These are phyloP conservation scores for Dromius quadrimaculatus DNA, from an alignment of 2,888 invertebrate genomes.

Conservation along the genomic window DNA sequence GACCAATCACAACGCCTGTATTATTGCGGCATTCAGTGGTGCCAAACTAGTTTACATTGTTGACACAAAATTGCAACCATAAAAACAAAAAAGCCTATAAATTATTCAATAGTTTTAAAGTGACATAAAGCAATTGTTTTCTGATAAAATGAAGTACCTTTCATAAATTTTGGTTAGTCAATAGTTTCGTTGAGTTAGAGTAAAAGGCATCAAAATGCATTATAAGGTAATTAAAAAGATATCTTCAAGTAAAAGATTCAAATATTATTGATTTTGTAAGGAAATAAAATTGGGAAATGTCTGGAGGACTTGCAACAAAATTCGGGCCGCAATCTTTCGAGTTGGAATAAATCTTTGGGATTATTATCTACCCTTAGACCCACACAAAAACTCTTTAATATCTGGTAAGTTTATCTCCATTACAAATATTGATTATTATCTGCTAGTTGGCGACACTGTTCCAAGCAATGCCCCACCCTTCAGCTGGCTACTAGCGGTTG, in stretches of 20 bases:
- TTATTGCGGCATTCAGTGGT: neutral
- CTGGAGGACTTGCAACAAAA: constrained; percentile 86
- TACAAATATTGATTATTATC: too few species aligned
- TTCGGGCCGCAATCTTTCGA: constrained; percentile 80
- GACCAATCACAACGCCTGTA: constrained; percentile 22
- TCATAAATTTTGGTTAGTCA: constrained; percentile 32
- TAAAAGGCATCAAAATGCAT: constrained; percentile 57
- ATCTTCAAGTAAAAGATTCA: neutral
- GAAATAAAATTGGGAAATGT: constrained; percentile 73
- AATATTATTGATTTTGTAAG: constrained; percentile 54
- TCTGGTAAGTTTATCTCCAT: constrained; percentile 69
- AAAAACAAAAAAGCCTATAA: neutral
- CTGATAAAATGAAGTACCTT: neutral
- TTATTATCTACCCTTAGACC: constrained; percentile 78
- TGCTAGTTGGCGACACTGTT: too few species aligned
- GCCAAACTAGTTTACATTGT: neutral
- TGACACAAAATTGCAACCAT: neutral
- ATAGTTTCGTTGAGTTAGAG: constrained; percentile 7
- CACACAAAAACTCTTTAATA: constrained; percentile 75
- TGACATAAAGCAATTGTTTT: constrained; percentile 12
- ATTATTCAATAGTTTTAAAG: neutral
- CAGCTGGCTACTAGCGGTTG: too few species aligned
- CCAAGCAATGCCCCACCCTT: too few species aligned
- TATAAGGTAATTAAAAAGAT: constrained; percentile 58
- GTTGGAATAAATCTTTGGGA: constrained; percentile 79